Base-by-base conservation (phyloP, 2,113 vertebrate species). In the Tamias sibiricus region DNA sequence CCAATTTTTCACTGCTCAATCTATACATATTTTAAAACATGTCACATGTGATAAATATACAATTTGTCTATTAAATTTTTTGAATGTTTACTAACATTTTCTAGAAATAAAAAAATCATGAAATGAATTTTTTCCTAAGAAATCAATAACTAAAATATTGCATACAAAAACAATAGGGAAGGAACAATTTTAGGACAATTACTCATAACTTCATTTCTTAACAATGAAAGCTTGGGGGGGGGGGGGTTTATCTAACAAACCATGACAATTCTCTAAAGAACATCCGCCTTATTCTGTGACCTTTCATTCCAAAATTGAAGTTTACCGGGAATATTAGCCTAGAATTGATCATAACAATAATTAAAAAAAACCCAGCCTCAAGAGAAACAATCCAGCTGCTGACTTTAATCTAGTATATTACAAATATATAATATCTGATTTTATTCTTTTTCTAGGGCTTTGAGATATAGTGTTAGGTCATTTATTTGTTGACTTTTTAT, bases 21-120 rank as follows among this genome's bases (percentile, higher is more conserved):
- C 13, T 57, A 82, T 75, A 89, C 12, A 11, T 37, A 49, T 47
- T 90, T 69, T 26, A 90, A 76, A 68, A 37, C 69, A 90, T 47
- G 20, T 71, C 57, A 6, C 13, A 69, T 24, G 69, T 90, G 16
- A n/a, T 8, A 57, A 54, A 75, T 87, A 77, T 54, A 42, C 4
- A 71, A 92, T 83, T 62, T 54, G 49, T 54, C 75, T 66, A 83
- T 20, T 81, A 44, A 72, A 64, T 72, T 57, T 77, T 71, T 69
- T 28, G 71, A 13, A 30, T 90, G 8, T 24, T 57, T 94, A n/a
- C 9, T 95, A 44, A 84, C 13, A 87, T 89, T 96, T 95, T 92
- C 72, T 75, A 74, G 5, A 92, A 86, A 19, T 14, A 44, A 37
- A 89, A 72, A 59, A 30, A 92, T 10, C 26, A 89, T 30, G 37